Conservation (phyloP, 2,797 vertebrate species). For the Coracias cyanogaster region DNA sequence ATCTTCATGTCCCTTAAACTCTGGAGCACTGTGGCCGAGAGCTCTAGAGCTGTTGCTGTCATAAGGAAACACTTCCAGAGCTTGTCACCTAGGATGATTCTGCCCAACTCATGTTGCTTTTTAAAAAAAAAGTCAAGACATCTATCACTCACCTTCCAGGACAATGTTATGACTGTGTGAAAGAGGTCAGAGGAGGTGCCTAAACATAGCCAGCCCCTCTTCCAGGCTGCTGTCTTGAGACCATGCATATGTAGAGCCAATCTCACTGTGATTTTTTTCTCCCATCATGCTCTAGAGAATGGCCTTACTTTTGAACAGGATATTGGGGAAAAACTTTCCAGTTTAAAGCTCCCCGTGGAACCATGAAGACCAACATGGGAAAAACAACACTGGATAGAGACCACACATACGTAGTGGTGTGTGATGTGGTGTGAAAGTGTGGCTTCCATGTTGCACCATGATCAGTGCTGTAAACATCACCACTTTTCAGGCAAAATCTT, state of each 20-base stretch:
- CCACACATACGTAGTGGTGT: fast-evolving
- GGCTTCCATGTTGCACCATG: background rate
- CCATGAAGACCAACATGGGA: background rate
- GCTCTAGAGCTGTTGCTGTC: background rate
- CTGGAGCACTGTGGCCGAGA: background rate
- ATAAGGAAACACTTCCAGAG: background rate
- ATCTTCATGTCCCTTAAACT: background rate
- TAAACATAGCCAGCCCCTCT: background rate
- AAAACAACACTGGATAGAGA: background rate
- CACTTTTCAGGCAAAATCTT: background rate
- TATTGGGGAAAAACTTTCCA: background rate
- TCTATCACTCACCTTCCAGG: background rate
- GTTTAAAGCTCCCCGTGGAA: background rate
- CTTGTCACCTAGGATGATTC: background rate
- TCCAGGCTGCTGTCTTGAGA: background rate
- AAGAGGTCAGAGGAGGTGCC: background rate
- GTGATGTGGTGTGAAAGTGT: fast-evolving
- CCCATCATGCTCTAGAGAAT: background rate
- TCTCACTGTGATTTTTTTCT: background rate
- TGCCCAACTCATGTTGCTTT: background rate
- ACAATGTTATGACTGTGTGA: fast-evolving
- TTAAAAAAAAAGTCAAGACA: background rate
- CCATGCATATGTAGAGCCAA: fast-evolving
- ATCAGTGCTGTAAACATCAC: background rate
- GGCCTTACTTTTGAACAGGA: background rate